Base-by-base conservation (phyloP, 2,888 invertebrate genomes). In the Dinocampus coccinellae region DNA sequence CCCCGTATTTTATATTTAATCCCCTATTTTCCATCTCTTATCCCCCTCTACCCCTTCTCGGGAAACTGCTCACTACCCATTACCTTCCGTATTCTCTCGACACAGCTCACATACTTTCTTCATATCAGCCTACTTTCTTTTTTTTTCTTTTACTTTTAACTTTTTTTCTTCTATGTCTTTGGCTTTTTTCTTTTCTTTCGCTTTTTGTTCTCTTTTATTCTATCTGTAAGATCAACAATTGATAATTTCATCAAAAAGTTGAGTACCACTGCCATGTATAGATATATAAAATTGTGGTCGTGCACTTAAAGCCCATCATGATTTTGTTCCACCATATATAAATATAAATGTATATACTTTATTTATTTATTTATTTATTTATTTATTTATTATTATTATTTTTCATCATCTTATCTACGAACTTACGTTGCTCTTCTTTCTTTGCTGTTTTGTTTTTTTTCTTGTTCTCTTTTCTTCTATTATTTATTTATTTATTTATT, bases 161-260 rank as follows among this genome's bases (percentile, higher is more conserved):
- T n/a, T n/a, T n/a, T n/a, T n/a, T n/a, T n/a, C n/a, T n/a, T n/a
- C n/a, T n/a, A n/a, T n/a, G n/a, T n/a, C n/a, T n/a, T n/a, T n/a
- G n/a, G n/a, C n/a, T n/a, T n/a, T 10, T 33, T 13, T 47, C n/a
- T 11, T 62, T 39, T 47, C 10, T 58, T 39, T 55, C 9, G 60
- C 29, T 24, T 26, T 66, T 26, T 33, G 62, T 53, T 62, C 62
- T 72, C 66, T 42, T 13, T 69, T 69, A 58, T 63, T 65, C 69
- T 52, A 71, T 73, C 65, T 60, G 26, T 67, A 36, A 67, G 70
- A 62, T 55, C 57, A 61, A 10, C 42, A 55, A 16, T 62, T 71
- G 71, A n/a, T n/a, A 74, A 75, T 76, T 75, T 76, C 75, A 76
- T 75, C 69, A 73, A 73, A 71, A 75, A 73, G 72, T 75, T 71